Base-by-base conservation (phyloP, 2,113 vertebrate species). In the Taxidea taxus region DNA sequence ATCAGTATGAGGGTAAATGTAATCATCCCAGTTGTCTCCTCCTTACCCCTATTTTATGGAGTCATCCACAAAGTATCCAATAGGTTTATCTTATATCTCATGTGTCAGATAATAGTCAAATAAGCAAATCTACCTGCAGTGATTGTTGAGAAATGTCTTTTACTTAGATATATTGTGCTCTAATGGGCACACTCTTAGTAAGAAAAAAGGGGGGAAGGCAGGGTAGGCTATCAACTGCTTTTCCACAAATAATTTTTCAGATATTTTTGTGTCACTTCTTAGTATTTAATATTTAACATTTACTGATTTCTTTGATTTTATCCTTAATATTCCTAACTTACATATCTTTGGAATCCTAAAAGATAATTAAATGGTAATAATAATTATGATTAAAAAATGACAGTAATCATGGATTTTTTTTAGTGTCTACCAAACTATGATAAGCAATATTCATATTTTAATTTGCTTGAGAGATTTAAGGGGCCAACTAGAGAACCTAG, bases 131-230 rank as follows among this genome's bases (percentile, higher is more conserved):
- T 37, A 27, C 2, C 4, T 34, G 60, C 39, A 58, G 3, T 6
- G 15, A 80, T 37, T n/a, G 4, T 8, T 31, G 15, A 34, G 44
- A 82, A 10, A 31, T 47, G 1, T 60, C 37, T 64, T 77, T 62
- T 84, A 62, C 54, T 34, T 39, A 29, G 15, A 37, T 74, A 84
- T 3, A 66, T 4, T 21, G 23, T 2, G 72, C 3, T 83, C 10
- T 4, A 92, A 49, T 3, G 15, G 4, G 6, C 1, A 2, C 37
- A 15, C 0, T 56, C 6, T 15, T 34, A 20, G 7, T 51, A 51
- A 27, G 68, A 34, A 42, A 27, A n/a, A 34, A 10, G 4, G 23
- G 0, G 20, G 82, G 3, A 13, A 15, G 7, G 6, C 37, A 31
- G 4, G 8, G 1, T 8, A 39, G 8, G 66, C 14, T 56, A 42